phyloP scores from a whole-genome alignment of 2,797 vertebrate species.

The Poecilia gillii region DNA sequence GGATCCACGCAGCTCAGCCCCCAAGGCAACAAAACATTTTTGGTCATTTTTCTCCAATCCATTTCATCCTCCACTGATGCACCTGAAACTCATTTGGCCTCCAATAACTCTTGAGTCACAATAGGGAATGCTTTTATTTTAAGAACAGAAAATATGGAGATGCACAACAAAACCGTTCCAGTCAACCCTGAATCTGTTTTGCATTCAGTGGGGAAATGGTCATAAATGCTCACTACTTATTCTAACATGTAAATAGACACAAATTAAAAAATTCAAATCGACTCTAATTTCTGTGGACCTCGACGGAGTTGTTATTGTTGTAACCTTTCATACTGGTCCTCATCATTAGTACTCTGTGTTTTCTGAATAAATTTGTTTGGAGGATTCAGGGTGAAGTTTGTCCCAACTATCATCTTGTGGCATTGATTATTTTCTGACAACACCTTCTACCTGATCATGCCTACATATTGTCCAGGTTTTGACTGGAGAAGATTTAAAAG shows the following conservation, averaged over 20 bases:
- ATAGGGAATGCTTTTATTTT: conserved; percentile 75
- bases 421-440: background rate
- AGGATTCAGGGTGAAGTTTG: background rate
- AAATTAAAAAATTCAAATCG: background rate
- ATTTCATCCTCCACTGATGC: conserved; percentile 69
- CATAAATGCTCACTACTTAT: conserved; percentile 33
- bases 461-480: background rate
- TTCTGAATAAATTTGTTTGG: background rate
- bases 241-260: background rate
- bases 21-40: conserved; percentile 62
- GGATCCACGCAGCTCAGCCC: conserved; percentile 60
- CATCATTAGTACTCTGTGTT: background rate
- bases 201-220: conserved; percentile 40
- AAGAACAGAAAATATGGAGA: conserved; percentile 72
- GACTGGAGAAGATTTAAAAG: background rate
- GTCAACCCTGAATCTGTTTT: conserved; percentile 35
- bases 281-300: background rate
- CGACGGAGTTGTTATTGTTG: background rate
- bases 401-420: background rate
- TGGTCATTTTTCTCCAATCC: conserved; percentile 69
- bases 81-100: conserved; percentile 82
- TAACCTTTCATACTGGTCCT: background rate
- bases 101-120: conserved; percentile 72
- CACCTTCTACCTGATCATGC: background rate
- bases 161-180: conserved; percentile 49